Evolutionary conservation across 2,113 vertebrate species (phyloP).

Genomic region (Cyrtonyx montezumae): DNA sequence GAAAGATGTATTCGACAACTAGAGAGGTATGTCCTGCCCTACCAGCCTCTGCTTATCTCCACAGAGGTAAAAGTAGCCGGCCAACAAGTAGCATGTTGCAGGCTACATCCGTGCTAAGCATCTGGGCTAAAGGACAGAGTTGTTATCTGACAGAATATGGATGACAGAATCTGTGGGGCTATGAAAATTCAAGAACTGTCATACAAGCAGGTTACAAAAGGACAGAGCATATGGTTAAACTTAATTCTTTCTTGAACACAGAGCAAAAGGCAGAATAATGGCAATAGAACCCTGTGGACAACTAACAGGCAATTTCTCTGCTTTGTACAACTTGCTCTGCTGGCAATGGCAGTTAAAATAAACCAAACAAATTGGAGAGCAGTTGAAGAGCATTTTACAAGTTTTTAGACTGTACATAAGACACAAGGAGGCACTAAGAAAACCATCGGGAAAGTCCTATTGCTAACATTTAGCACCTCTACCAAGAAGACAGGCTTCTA

Average conservation of each 20-base stretch:
- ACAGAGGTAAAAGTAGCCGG: background rate
- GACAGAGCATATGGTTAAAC: background rate
- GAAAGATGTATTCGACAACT: background rate
- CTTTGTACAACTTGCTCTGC: background rate
- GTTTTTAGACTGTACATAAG: constrained; percentile 30
- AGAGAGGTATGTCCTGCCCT: background rate
- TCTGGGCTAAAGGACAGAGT: background rate
- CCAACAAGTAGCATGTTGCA: background rate
- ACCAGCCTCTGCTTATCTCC: background rate
- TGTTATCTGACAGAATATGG: background rate
- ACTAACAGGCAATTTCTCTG: background rate
- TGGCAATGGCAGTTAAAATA: background rate
- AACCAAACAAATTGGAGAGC: constrained; percentile 49
- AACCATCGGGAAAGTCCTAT: constrained; percentile 56
- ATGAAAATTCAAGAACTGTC: background rate
- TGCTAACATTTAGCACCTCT: constrained; percentile 72
- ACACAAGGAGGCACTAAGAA: constrained; percentile 65
- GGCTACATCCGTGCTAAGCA: background rate
- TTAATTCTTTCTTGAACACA: background rate
- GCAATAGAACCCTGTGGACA: background rate
- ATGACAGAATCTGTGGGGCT: background rate
- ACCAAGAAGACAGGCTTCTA: constrained; percentile 64
- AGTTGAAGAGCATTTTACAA: constrained; percentile 66
- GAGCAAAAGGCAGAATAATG: constrained; percentile 6
- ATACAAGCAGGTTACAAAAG: background rate